Percentiles rank a stretch among this genome's conserved stretches.
phyloP scores from a whole-genome alignment of 2,113 vertebrate genomes.

The Benitochromis conjunctus region DNA sequence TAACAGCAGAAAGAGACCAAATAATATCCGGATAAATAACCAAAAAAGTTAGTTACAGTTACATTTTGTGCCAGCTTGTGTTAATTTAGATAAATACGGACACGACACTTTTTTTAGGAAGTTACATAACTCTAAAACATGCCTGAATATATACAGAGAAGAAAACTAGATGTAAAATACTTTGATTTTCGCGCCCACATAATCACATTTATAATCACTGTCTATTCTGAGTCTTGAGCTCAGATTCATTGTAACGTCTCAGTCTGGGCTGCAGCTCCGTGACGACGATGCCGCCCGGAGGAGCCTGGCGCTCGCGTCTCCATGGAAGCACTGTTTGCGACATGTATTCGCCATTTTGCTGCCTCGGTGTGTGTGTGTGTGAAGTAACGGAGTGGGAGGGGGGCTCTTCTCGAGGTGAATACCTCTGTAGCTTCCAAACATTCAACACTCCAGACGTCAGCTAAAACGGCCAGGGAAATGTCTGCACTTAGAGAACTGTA shows the following conservation, averaged over 20 bases:
- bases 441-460: constrained; percentile 5
- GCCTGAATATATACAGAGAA: background rate
- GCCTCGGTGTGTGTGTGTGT: constrained; percentile 30
- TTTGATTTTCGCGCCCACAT: background rate
- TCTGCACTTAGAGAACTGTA: background rate
- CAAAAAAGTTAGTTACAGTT: background rate
- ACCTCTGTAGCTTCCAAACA: constrained; percentile 42
- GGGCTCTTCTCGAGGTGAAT: constrained; percentile 34
- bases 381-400: background rate
- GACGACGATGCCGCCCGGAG: constrained; percentile 12
- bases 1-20: background rate
- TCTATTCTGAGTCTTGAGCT: background rate
- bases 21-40: background rate
- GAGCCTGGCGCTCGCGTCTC: constrained; percentile 58
- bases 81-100: background rate
- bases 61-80: background rate
- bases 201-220: background rate
- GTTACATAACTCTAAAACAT: background rate
- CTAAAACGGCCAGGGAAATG: constrained; percentile 2
- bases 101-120: background rate
- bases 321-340: constrained; percentile 81
- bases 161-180: background rate
- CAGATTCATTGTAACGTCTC: background rate
- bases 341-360: constrained; percentile 78
- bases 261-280: background rate